Conservation (phyloP, 2,888 invertebrate species). For the Campopleginae sp. region DNA sequence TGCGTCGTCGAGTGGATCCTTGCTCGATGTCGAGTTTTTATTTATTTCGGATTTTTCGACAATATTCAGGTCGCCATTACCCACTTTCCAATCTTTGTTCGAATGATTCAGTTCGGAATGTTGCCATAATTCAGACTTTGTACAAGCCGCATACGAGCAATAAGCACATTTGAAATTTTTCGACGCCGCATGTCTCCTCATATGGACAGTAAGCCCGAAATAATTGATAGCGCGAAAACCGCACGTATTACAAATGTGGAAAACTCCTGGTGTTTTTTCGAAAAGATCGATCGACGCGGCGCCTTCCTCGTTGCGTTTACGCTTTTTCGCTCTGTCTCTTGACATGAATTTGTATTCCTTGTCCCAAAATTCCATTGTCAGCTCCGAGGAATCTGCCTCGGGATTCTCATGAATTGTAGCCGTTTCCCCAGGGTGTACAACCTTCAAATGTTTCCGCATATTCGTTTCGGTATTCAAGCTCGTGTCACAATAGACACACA, state of each 20-base stretch:
- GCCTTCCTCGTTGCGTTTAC: constrained; percentile 66
- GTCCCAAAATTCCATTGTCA: constrained; percentile 80
- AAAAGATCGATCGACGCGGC: background rate
- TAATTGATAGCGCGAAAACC: constrained; percentile 76
- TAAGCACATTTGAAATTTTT: constrained; percentile 78
- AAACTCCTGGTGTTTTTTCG: constrained; percentile 31
- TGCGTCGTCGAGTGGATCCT: constrained; percentile 61
- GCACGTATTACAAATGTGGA: constrained; percentile 74
- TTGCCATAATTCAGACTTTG: constrained; percentile 76
- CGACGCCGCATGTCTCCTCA: constrained; percentile 74
- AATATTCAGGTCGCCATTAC: constrained; percentile 36
- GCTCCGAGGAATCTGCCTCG: constrained; percentile 70
- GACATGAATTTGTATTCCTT: constrained; percentile 78
- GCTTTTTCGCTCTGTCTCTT: constrained; percentile 71
- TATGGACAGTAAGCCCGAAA: constrained; percentile 77
- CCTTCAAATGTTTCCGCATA: constrained; percentile 78
- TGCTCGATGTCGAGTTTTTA: constrained; percentile 17
- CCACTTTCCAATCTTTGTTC: constrained; percentile 72
- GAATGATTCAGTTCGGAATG: constrained; percentile 80
- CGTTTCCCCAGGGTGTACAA: constrained; percentile 74
- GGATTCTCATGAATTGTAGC: constrained; percentile 77
- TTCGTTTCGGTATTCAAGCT: constrained; percentile 77
- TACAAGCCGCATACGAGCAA: constrained; percentile 77
- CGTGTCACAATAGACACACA: constrained; percentile 81
- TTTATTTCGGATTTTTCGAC: constrained; percentile 27